Base-by-base conservation (phyloP, 1,140 invertebrate genomes). In the Colletes gigas region DNA sequence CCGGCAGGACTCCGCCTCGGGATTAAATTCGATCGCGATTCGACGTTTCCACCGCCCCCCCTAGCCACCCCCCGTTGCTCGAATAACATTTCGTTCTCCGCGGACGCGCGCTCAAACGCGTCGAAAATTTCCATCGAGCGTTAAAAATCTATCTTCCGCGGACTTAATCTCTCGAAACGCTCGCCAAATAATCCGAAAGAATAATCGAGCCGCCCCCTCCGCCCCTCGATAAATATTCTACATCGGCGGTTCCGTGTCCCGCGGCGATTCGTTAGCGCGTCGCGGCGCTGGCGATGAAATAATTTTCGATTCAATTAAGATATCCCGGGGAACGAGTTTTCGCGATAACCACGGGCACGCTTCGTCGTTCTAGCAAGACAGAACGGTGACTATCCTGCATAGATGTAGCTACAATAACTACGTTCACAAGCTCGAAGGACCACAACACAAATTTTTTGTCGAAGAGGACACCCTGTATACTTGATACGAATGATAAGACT, bases 251-350 rank as follows among this genome's bases (percentile, higher is more conserved):
- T 15, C 9, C 60, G 60, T 63, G 60, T 63, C 60, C 30, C 30
- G 60, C 30, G 30, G 60, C 60, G 60, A 63, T 63, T 63, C 60
- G 60, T 63, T 63, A 63, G 60, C 30, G 30, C 30, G 30, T 30
- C 60, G 60, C 14, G 30, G 60, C 30, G 17, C 60, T 5, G 15
- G 60, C 15, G 30, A 5, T 15, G 60, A 63, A 63, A 63, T 63
- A 63, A 63, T 63, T 63, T 63, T 63, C 60, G 60, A 63, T 63
- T 63, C 60, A 63, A 63, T 63, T 63, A 63, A 63, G 60, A 63
- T 63, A 63, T 63, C 60, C 30, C 14, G 60, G 21, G 30, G 30
- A 15, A 63, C 60, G 19, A 60, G 60, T 15, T 55, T 9, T 62
- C 60, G 30, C 60, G 60, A 63, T 63, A 63, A 63, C 60, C 60